Base-by-base conservation (phyloP, 1,140 invertebrate species). In the Nixonia krombeini region DNA sequence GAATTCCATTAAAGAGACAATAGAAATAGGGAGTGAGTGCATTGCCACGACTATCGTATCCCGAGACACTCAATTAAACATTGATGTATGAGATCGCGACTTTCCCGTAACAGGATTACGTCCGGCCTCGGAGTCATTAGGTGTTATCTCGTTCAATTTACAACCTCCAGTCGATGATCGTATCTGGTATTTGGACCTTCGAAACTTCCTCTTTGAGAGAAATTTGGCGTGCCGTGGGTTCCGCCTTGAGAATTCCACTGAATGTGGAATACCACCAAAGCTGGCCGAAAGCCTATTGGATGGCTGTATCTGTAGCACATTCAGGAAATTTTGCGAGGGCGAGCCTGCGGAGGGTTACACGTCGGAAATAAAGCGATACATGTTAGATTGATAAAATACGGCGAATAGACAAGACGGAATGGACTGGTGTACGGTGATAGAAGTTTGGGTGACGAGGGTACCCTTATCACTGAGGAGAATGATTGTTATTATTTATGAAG, bases 111-210 rank as follows among this genome's bases (percentile, higher is more conserved):
- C 45, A 58, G 46, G 55, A 42, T 50, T 49, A 21, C 21, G 52
- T 56, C 42, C 52, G 35, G 52, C 29, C 35, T 18, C 23, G 3
- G 38, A 47, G 42, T 50, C 46, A 46, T 52, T 51, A 52, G n/a
- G 33, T 12, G 25, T 46, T 51, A 59, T 45, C 31, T 44, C 10
- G 17, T 59, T 59, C 35, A 51, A 59, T 51, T 51, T 59, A 46
- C 40, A 46, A 51, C 33, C 40, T 45, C 21, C 23, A 29, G 12
- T 29, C 17, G 56, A 44, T 29, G 47, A 38, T 59, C 47, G 31
- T 59, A 51, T 45, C 41, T 51, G 9, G 18, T 59, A 38, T 59
- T 50, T 51, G 38, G 41, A 59, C 56, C 40, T 51, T 29, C 56
- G 16, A 3, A 59, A 59, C 41, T 59, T 59, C 31, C 41, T 51